Evolutionary conservation across 2,113 vertebrate species (phyloP).

Genomic region (Oreochromis aureus): DNA sequence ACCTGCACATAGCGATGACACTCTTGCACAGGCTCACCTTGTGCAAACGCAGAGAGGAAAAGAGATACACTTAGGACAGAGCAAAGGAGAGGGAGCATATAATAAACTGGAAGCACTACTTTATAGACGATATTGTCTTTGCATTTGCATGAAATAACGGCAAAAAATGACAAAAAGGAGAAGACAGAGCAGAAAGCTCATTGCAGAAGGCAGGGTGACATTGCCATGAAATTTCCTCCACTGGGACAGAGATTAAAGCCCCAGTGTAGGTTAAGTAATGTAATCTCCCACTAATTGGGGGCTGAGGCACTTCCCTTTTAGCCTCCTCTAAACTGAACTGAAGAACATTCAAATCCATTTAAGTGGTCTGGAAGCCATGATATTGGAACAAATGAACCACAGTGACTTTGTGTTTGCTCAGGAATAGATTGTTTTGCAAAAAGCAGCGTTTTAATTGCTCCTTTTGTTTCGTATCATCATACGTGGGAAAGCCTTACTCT

Average conservation of each 20-base stretch:
- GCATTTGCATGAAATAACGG: neutral
- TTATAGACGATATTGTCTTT: neutral
- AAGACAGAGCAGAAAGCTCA: neutral
- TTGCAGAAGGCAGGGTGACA: constrained; percentile 27
- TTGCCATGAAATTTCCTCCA: constrained; percentile 30
- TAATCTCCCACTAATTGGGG: constrained; percentile 44
- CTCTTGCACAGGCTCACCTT: constrained; percentile 65
- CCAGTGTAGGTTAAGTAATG: constrained; percentile 28
- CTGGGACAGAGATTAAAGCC: constrained; percentile 33
- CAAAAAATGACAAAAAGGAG: neutral
- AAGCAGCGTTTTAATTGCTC: neutral
- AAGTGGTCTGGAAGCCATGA: neutral
- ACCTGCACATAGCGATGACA: constrained; percentile 77
- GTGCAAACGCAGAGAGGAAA: neutral
- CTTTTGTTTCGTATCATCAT: neutral
- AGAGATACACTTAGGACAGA: neutral
- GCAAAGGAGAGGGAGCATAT: neutral
- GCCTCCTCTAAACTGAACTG: neutral
- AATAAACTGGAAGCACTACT: neutral
- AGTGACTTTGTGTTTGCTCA: neutral
- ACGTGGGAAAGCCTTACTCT: neutral
- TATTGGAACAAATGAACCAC: neutral
- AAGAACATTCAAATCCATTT: neutral
- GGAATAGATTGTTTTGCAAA: neutral
- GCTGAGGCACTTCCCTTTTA: neutral